These are phyloP conservation scores for Bergia puertoricense DNA, from an alignment of 92 coral and sea anemone genomes.

Conservation along the genomic window DNA sequence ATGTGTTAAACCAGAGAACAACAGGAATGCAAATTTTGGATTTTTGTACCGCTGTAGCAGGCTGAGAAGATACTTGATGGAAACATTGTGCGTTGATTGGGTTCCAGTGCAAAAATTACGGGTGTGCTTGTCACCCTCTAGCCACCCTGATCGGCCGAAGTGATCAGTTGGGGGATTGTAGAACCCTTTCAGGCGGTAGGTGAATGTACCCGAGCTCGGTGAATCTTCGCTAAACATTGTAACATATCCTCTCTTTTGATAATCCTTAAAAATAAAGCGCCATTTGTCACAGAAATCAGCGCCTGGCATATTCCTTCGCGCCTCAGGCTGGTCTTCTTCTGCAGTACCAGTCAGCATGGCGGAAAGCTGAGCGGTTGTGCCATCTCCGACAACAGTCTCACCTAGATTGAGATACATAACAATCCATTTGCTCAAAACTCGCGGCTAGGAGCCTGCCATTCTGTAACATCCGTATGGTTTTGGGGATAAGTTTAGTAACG, in stretches of 20 bases:
- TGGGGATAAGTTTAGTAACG: too few species aligned
- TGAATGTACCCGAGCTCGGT: slow-evolving; percentile 62
- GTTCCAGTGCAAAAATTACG: slow-evolving; percentile 55
- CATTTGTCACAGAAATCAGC: slow-evolving; percentile 63
- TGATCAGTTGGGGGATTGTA: slow-evolving; percentile 74
- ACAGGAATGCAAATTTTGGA: slow-evolving; percentile 50
- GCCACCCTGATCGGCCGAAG: slow-evolving; percentile 73
- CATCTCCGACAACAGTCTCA: slow-evolving; percentile 70
- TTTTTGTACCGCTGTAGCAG: slow-evolving; percentile 50
- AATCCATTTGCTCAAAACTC: too few species aligned
- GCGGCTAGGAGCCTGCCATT: too few species aligned
- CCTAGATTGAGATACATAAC: slow-evolving; percentile 4
- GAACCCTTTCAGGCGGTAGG: slow-evolving; percentile 71
- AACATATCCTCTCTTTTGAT: slow-evolving; percentile 60
- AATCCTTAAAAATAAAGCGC: slow-evolving; percentile 64
- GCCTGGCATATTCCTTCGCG: slow-evolving; percentile 49
- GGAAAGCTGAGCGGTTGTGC: slow-evolving; percentile 67
- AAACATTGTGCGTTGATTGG: slow-evolving; percentile 62
- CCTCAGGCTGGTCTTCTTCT: slow-evolving; percentile 58
- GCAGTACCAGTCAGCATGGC: slow-evolving; percentile 77
- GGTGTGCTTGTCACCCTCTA: slow-evolving; percentile 44
- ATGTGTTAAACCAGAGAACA: slow-evolving; percentile 48
- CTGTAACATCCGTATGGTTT: too few species aligned
- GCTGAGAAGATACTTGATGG: slow-evolving; percentile 56
- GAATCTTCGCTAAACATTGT: slow-evolving; percentile 79